Percentiles rank a stretch among this genome's conserved stretches.
These are phyloP conservation scores for Ptychodera flava DNA, from an alignment of 35 echinoderm and acorn worm genomes.

Conservation along the genomic window DNA sequence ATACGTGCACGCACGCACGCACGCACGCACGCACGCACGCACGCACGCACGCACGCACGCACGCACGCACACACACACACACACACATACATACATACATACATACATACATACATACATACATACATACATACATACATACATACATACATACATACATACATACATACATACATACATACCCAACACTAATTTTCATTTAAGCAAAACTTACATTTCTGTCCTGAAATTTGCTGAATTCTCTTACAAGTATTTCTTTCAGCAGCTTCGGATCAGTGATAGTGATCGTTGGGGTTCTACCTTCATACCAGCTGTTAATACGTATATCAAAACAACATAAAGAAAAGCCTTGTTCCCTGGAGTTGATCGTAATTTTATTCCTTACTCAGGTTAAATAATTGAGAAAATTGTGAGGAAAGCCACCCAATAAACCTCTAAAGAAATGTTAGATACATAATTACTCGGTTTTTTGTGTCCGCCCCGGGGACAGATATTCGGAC, in stretches of 20 bases:
- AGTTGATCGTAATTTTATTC: too few species aligned
- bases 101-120: not conserved
- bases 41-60: not conserved
- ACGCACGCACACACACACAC: not conserved
- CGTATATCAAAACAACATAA: too few species aligned
- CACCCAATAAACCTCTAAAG: too few species aligned
- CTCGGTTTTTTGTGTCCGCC: too few species aligned
- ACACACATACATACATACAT: not conserved
- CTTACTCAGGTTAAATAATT: too few species aligned
- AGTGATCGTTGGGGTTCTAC: not conserved
- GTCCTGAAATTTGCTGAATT: not conserved
- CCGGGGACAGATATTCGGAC: too few species aligned
- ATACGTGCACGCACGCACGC: not conserved
- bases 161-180: not conserved
- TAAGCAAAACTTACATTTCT: not conserved
- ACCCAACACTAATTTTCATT: not conserved
- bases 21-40: not conserved
- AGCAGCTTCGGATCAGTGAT: not conserved
- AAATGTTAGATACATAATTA: too few species aligned
- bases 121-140: not conserved
- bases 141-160: conserved; percentile 2
- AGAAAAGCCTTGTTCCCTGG: too few species aligned
- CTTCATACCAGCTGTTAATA: not conserved
- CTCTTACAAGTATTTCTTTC: not conserved
- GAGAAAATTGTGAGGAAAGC: too few species aligned